phyloP scores from a whole-genome alignment of 2,113 vertebrate species.

The Cynocephalus volans region DNA sequence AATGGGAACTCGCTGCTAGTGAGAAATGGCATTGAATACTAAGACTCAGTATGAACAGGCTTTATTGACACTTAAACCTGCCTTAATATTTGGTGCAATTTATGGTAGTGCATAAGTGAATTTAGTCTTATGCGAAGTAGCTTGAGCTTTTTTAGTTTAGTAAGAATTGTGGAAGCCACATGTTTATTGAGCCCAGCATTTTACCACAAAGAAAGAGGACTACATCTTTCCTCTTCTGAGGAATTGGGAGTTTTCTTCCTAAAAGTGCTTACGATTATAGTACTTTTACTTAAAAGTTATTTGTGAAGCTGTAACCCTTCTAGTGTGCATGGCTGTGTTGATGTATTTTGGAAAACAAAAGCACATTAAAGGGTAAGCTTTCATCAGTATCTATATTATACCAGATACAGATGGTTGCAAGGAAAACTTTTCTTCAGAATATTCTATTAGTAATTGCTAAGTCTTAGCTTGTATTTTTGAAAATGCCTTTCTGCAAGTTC shows the following conservation, averaged over 20 bases:
- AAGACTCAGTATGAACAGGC: slow-evolving; percentile 56
- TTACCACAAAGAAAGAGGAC: slow-evolving; percentile 63
- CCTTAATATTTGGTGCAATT: slow-evolving; percentile 77
- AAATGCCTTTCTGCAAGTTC: slow-evolving; percentile 62
- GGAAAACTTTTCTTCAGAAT: background rate
- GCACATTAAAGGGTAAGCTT: background rate
- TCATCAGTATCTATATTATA: slow-evolving; percentile 50
- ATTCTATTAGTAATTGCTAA: slow-evolving; percentile 42
- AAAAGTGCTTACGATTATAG: slow-evolving; percentile 46
- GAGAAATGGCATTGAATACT: slow-evolving; percentile 52
- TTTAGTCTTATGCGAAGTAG: slow-evolving; percentile 52
- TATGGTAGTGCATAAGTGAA: slow-evolving; percentile 19
- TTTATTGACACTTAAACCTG: slow-evolving; percentile 68
- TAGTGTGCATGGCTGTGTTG: slow-evolving; percentile 38
- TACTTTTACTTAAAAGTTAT: slow-evolving; percentile 41
- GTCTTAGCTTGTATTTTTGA: slow-evolving; percentile 55
- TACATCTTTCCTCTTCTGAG: slow-evolving; percentile 11
- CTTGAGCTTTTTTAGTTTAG: slow-evolving; percentile 61
- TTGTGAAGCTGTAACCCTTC: slow-evolving; percentile 61
- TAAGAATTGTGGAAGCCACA: slow-evolving; percentile 44
- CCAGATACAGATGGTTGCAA: slow-evolving; percentile 57
- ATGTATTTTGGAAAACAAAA: slow-evolving; percentile 71
- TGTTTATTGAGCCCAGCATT: slow-evolving; percentile 60
- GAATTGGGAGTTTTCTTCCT: slow-evolving; percentile 61
- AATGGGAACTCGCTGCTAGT: slow-evolving; percentile 63